These are phyloP conservation scores for Eilema depressum DNA, from an alignment of 2,888 invertebrate genomes.

Conservation along the genomic window DNA sequence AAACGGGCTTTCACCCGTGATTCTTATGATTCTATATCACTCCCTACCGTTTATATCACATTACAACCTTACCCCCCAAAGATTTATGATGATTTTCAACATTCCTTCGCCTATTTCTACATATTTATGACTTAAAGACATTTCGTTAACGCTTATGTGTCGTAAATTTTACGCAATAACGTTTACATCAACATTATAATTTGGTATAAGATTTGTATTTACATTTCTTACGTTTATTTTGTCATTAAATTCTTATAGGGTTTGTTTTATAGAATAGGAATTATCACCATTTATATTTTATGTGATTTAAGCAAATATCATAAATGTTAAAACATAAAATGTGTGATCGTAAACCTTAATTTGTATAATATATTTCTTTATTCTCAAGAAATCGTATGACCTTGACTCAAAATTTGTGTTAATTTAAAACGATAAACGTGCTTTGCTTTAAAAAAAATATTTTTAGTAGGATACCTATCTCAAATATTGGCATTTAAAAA, in stretches of 20 bases:
- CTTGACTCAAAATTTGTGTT: not conserved
- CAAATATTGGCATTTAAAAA: not conserved
- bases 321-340: conserved; percentile 26
- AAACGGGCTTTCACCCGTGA: conserved; percentile 56
- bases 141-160: conserved; percentile 41
- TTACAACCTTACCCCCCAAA: conserved; percentile 61
- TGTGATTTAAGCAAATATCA: conserved; percentile 29
- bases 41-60: conserved; percentile 68
- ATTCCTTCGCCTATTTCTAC: conserved; percentile 51
- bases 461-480: not conserved
- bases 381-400: conserved; percentile 5
- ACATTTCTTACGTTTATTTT: conserved; percentile 37
- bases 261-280: conserved; percentile 45
- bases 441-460: not conserved
- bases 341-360: conserved; percentile 23
- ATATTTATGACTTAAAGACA: conserved; percentile 46
- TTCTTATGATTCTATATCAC: conserved; percentile 71
- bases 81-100: conserved; percentile 72
- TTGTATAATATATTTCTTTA: conserved; percentile 18
- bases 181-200: conserved; percentile 60
- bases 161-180: conserved; percentile 60
- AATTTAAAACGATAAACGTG: not conserved
- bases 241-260: conserved; percentile 30
- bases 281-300: conserved; percentile 41
- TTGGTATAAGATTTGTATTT: conserved; percentile 51